phyloP scores from a whole-genome alignment of 1,140 invertebrate species.

The Elysia chlorotica region DNA sequence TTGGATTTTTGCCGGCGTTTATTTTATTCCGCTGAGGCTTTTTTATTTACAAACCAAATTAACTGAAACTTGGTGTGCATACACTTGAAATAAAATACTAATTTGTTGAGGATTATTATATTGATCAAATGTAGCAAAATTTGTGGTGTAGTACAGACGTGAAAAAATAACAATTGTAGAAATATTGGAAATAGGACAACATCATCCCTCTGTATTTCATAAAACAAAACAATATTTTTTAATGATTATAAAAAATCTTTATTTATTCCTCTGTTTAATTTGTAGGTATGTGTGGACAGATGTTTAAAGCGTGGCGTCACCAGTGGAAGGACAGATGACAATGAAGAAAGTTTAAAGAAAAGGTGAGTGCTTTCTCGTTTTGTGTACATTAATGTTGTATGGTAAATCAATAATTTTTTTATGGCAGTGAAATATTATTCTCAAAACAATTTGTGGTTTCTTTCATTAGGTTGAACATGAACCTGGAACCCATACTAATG shows the following conservation, averaged over 20 bases:
- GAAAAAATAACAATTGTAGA: not conserved
- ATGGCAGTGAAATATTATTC: not conserved
- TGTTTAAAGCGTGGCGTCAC: constrained; percentile 84
- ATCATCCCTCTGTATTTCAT: not conserved
- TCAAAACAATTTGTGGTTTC: not conserved
- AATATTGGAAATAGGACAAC: not conserved
- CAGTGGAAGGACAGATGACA: constrained; percentile 94
- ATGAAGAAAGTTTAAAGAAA: constrained; percentile 87
- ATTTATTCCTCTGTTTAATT: constrained; percentile 5
- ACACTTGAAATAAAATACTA: no score
- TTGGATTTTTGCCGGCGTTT: no score
- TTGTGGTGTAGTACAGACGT: no score
- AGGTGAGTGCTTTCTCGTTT: constrained; percentile 61
- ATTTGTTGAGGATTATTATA: not conserved
- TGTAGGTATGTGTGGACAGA: constrained; percentile 75
- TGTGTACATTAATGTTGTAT: not conserved
- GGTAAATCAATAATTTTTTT: not conserved
- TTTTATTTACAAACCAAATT: no score
- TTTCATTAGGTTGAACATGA: no score
- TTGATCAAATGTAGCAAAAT: not conserved
- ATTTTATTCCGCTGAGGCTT: no score
- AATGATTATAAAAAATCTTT: no score
- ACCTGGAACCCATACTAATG: no score
- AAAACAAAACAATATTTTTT: no score
- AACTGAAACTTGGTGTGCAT: no score